A percentile compares a stretch with the other conserved stretches of the same genome.
Conservation (phyloP, 2,888 invertebrate species). For the Ormia ochracea region DNA sequence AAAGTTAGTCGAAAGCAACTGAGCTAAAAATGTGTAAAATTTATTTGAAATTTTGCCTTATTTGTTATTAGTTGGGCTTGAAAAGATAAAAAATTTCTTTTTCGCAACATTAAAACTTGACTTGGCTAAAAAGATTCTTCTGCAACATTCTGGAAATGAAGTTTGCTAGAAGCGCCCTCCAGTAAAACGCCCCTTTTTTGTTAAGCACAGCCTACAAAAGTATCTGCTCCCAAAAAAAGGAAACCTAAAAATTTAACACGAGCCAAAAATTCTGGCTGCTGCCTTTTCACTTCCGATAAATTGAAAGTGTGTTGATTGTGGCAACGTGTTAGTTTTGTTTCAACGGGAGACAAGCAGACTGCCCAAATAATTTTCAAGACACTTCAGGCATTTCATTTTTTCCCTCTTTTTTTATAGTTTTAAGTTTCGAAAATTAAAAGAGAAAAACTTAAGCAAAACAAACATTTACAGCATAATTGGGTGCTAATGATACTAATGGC, state of each 20-base stretch:
- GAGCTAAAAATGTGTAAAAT: neutral
- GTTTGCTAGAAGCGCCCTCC: slow-evolving; percentile 48
- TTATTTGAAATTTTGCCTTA: slow-evolving; percentile 48
- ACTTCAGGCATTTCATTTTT: slow-evolving; percentile 51
- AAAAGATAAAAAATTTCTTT: too few species aligned
- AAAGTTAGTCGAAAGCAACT: slow-evolving; percentile 5
- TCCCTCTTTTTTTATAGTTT: too few species aligned
- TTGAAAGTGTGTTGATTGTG: slow-evolving; percentile 8
- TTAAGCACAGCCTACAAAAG: neutral
- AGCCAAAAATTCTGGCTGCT: slow-evolving; percentile 43
- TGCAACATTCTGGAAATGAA: slow-evolving; percentile 45
- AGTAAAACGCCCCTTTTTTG: slow-evolving; percentile 49
- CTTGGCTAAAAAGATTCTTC: neutral
- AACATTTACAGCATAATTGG: slow-evolving; percentile 71
- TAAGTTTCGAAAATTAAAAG: slow-evolving; percentile 34
- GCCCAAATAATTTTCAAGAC: slow-evolving; percentile 30
- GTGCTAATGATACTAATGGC: slow-evolving; percentile 74
- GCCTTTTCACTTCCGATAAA: neutral
- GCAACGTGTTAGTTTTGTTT: slow-evolving; percentile 59
- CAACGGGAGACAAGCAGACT: slow-evolving; percentile 60
- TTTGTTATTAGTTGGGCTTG: too few species aligned
- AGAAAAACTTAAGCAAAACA: slow-evolving; percentile 22
- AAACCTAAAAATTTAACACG: slow-evolving; percentile 32
- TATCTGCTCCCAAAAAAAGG: neutral
- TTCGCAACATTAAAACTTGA: neutral